Conservation (phyloP, 1,140 invertebrate species). For the Triops longicaudatus region DNA sequence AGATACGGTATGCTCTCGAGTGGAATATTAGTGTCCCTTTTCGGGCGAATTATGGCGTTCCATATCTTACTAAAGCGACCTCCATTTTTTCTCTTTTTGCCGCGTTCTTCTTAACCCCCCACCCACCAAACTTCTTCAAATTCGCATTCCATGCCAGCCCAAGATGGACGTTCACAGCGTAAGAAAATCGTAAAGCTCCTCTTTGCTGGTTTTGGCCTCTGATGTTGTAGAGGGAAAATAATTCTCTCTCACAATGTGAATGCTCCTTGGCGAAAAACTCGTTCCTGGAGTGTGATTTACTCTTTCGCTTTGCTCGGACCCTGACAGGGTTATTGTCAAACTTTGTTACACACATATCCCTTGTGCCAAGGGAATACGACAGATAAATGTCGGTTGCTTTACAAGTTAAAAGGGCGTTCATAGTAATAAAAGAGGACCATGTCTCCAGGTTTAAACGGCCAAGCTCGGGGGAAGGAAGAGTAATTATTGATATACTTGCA, state of each 20-base stretch:
- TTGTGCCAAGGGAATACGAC: neutral
- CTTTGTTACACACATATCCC: neutral
- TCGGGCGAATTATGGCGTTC: neutral
- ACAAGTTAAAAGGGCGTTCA: neutral
- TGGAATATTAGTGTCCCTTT: conserved; percentile 1
- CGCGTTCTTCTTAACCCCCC: neutral
- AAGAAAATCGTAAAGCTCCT: neutral
- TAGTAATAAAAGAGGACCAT: too few species aligned
- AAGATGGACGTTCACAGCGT: neutral
- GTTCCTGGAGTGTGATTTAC: neutral
- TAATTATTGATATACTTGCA: too few species aligned
- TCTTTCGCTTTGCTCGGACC: neutral
- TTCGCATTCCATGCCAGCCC: neutral
- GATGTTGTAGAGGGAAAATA: neutral
- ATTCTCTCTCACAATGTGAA: neutral
- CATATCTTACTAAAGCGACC: neutral
- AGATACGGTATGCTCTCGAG: neutral
- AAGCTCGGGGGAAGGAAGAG: too few species aligned
- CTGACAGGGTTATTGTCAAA: neutral
- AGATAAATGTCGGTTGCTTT: conserved; percentile 2
- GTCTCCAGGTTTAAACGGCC: too few species aligned
- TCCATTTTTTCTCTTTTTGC: neutral
- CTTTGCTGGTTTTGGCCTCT: neutral
- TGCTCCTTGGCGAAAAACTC: neutral
- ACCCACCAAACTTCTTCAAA: neutral